Percentiles rank a stretch among this genome's conserved stretches.
Evolutionary conservation across 2,113 vertebrate genomes (phyloP).

Genomic region (Platichthys stellatus): DNA sequence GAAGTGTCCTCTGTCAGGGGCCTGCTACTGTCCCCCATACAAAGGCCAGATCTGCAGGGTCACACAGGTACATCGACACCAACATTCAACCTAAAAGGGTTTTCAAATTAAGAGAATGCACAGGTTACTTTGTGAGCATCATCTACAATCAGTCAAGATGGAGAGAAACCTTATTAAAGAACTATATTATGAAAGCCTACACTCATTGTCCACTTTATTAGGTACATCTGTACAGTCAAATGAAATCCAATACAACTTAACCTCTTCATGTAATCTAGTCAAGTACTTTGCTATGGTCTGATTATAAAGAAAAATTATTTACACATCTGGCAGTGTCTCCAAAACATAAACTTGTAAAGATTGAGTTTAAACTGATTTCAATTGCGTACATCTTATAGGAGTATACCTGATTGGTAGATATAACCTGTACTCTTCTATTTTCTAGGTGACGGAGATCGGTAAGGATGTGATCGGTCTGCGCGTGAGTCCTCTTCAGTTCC

Average conservation of each 20-base stretch:
- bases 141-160: too few relatives aligned
- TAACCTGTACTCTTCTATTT: not conserved
- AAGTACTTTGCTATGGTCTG: not conserved
- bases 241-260: not conserved
- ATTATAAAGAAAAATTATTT: not conserved
- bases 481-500: constrained; percentile 97
- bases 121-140: too few relatives aligned
- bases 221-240: too few relatives aligned
- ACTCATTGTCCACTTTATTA: too few relatives aligned
- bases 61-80: constrained; percentile 84
- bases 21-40: constrained; percentile 93
- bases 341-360: not conserved
- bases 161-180: too few relatives aligned
- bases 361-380: too few relatives aligned
- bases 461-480: constrained; percentile 96
- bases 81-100: not conserved
- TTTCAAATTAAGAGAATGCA: not conserved
- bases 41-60: constrained; percentile 94
- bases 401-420: too few relatives aligned
- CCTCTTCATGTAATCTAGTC: not conserved
- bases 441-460: constrained; percentile 93
- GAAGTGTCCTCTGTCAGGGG: constrained; percentile 94
- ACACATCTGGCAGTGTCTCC: not conserved
- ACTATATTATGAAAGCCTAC: too few relatives aligned
- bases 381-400: too few relatives aligned